Conservation (phyloP, 2,888 invertebrate genomes). For the Abrostola tripartita region DNA sequence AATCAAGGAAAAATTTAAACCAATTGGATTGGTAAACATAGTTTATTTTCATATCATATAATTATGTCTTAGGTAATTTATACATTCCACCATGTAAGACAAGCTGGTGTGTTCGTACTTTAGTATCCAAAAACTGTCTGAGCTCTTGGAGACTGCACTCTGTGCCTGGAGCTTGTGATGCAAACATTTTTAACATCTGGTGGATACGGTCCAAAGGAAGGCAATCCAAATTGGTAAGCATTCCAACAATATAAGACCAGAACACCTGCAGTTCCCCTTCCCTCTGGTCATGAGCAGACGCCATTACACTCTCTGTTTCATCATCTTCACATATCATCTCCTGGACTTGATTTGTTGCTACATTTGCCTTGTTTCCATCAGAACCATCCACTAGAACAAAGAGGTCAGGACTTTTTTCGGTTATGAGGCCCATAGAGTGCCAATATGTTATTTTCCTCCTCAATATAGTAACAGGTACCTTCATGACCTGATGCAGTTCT, state of each 20-base stretch:
- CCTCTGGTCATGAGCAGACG: constrained; percentile 97
- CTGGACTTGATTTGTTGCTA: constrained; percentile 85
- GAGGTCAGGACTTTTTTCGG: constrained; percentile 92
- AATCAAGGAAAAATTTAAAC: constrained; percentile 18
- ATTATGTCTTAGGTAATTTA: constrained; percentile 92
- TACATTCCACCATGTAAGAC: constrained; percentile 96
- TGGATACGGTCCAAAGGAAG: constrained; percentile 97
- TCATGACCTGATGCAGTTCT: constrained; percentile 94
- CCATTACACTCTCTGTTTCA: constrained; percentile 97
- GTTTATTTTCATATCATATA: constrained; percentile 15
- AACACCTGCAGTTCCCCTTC: constrained; percentile 98
- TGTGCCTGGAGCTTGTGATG: constrained; percentile 96
- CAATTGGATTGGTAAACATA: not conserved
- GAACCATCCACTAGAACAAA: constrained; percentile 92
- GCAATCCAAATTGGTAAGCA: constrained; percentile 98
- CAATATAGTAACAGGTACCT: constrained; percentile 95
- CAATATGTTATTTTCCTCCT: constrained; percentile 96
- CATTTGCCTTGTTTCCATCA: constrained; percentile 86
- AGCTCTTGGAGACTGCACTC: constrained; percentile 97
- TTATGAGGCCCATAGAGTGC: constrained; percentile 96
- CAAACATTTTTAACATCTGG: constrained; percentile 99
- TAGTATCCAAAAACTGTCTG: constrained; percentile 96
- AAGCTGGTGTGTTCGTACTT: constrained; percentile 96
- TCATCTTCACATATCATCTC: constrained; percentile 95
- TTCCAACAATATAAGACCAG: constrained; percentile 99